Evolutionary conservation across 1,140 invertebrate species (phyloP), one percentile per base, ranked within the genome.

Genomic region (Phenacoccus solenopsis): DNA sequence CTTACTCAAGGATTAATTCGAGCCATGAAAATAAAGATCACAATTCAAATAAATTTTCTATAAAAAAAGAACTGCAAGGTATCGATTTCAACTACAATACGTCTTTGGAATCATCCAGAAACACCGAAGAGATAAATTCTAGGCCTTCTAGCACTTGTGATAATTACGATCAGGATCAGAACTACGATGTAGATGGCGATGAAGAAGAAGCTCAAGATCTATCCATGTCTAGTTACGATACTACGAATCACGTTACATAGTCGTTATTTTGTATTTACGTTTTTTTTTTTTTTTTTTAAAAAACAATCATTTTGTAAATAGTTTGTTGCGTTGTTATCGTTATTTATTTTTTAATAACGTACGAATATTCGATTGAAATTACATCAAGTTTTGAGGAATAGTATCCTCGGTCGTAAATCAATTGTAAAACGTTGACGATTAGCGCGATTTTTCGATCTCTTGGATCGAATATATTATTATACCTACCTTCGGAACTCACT

Each of bases 41-140:
- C 59, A 64, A 64, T 22, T 24, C 21, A 9, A 27, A 64, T 25
- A 64, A 64, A 27, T 64, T 25, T 20, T 64, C 59, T 10, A 25
- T 64, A 2, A 64, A 64, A 24, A 64, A 64, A 24, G 59, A 64
- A 64, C 25, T 16, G 10, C 25, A 20, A 9, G 59, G 22, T 27
- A 64, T 64, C 59, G 59, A 64, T 25, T 64, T 64, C 22, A 64
- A 64, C 25, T 64, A 64, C 59, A 64, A 64, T 64, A 64, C 59
- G 21, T 64, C 59, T 22, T 20, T 64, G 59, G 59, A 64, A 27
- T 64, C 59, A 22, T 64, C 59, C 22, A 24, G 59, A 64, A 64
- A 64, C 59, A 27, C 21, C 13, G 59, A 64, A 24, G 22, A 25
- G 13, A 27, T 24, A 4, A 64, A 9, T 10, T 64, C 59, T 1